Evolutionary conservation across 2,888 invertebrate species (phyloP).

Genomic region (Hypolimnas misippus): DNA sequence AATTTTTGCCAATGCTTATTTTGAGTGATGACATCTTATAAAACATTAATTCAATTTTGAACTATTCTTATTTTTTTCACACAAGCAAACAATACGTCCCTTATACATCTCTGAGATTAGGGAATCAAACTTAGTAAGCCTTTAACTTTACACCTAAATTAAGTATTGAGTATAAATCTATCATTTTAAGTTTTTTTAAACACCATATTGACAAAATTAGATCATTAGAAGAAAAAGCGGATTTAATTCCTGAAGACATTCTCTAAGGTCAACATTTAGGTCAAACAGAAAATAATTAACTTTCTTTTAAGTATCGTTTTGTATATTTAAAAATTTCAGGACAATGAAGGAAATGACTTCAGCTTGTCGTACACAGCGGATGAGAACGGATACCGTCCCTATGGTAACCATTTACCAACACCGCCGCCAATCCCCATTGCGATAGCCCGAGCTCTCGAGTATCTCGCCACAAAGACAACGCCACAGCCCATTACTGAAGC

Average conservation of each 20-base stretch:
- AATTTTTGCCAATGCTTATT: neutral
- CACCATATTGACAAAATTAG: too few relatives aligned
- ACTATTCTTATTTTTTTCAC: neutral
- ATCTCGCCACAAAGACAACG: slow-evolving; percentile 75
- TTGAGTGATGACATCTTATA: neutral
- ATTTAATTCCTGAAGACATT: too few relatives aligned
- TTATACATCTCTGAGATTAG: neutral
- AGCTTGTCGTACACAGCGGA: slow-evolving; percentile 81
- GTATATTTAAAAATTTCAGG: slow-evolving; percentile 59
- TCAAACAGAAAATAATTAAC: too few relatives aligned
- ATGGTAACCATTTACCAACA: slow-evolving; percentile 77
- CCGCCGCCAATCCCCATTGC: slow-evolving; percentile 81
- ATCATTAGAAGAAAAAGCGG: too few relatives aligned
- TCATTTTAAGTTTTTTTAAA: too few relatives aligned
- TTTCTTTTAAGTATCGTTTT: too few relatives aligned
- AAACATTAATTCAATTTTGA: neutral
- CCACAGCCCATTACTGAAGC: slow-evolving; percentile 61
- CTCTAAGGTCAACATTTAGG: too few relatives aligned
- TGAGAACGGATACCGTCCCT: slow-evolving; percentile 77
- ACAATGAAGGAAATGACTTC: slow-evolving; percentile 76
- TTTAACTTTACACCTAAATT: too few relatives aligned
- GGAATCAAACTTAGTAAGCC: too few relatives aligned
- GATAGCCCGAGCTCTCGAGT: slow-evolving; percentile 80
- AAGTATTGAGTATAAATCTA: too few relatives aligned
- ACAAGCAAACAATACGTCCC: neutral